A percentile compares a stretch with the other conserved stretches of the same genome.
Conservation (phyloP, 2,888 invertebrate species). For the Mythimna impura region DNA sequence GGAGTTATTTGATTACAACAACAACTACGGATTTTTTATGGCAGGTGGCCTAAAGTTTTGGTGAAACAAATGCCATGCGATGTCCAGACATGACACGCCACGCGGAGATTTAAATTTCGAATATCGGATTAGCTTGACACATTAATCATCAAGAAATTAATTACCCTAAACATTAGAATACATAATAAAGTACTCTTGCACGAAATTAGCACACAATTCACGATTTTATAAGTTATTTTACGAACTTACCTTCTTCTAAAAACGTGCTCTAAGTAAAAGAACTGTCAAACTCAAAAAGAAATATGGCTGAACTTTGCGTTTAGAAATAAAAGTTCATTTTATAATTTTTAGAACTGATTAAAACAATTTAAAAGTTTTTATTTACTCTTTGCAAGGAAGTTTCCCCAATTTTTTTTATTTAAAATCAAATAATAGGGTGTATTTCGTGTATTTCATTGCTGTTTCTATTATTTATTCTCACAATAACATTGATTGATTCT, state of each 20-base stretch:
- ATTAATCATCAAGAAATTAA: not conserved
- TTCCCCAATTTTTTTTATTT: not conserved
- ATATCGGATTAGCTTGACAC: slow-evolving; percentile 51
- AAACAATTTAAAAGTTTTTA: not conserved
- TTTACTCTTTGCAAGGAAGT: not conserved
- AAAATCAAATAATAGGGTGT: not conserved
- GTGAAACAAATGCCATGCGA: slow-evolving; percentile 76
- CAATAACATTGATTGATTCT: not conserved
- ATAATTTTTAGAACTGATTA: not conserved
- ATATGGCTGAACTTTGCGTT: slow-evolving; percentile 67
- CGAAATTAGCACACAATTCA: slow-evolving; percentile 5
- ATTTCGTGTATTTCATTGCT: not conserved
- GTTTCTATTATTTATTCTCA: not conserved
- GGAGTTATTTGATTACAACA: slow-evolving; percentile 59
- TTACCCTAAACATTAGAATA: not conserved
- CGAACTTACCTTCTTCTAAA: slow-evolving; percentile 77
- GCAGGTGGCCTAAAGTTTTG: slow-evolving; percentile 54
- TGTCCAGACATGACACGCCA: slow-evolving; percentile 77
- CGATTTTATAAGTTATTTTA: slow-evolving; percentile 21
- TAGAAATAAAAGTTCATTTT: slow-evolving; percentile 15
- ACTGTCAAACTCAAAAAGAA: slow-evolving; percentile 72
- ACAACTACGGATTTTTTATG: slow-evolving; percentile 60
- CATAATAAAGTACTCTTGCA: not conserved
- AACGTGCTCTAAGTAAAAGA: slow-evolving; percentile 82
- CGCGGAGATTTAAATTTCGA: slow-evolving; percentile 82